Base-by-base conservation (phyloP, 1,140 invertebrate genomes). In the Meloidogyne exigua region DNA sequence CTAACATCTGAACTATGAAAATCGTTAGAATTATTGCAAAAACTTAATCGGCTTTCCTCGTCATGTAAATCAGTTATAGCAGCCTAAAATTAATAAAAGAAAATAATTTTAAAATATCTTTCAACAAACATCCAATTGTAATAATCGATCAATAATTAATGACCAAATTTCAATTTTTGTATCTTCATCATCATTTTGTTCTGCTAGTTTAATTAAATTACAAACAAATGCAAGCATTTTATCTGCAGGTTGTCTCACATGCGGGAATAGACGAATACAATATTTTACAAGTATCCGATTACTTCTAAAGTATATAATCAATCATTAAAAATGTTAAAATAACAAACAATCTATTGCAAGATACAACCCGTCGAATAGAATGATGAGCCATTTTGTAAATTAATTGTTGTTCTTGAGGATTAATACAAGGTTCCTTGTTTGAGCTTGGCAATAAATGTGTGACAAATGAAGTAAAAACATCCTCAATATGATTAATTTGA, bases 191-290 rank as follows among this genome's bases (percentile, higher is more conserved):
- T 68, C 18, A 63, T n/a, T 73, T 36, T 65, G 39, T 25, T 64
- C 71, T 25, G 62, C 44, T 18, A 78, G 15, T 25, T 32, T 49
- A 62, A 78, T 64, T 11, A 78, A n/a, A 67, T 78, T 78, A 25
- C 76, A 49, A 18, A 76, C 44, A 78, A 68, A 78, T 18, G 63
- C n/a, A 39, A 78, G 74, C 73, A 75, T 36, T 78, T 78, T 78
- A 13, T 32, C 64, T 26, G 65, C 18, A 28, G 42, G 73, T 18
- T 78, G 76, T 77, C 74, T 75, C 23, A 76, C 63, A 57, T 78
- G 73, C 3, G 76, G 76, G 42, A 76, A 78, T 21, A 28, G 9
- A 23, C 44, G 65, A 26, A 49, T 44, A 68, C 57, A 78, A 39
- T 68, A 78, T 42, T 76, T 77, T 21, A 78, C 32, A 36, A 78